Evolutionary conservation across 2,113 vertebrate genomes (phyloP).

Genomic region (Triplophysa rosa): DNA sequence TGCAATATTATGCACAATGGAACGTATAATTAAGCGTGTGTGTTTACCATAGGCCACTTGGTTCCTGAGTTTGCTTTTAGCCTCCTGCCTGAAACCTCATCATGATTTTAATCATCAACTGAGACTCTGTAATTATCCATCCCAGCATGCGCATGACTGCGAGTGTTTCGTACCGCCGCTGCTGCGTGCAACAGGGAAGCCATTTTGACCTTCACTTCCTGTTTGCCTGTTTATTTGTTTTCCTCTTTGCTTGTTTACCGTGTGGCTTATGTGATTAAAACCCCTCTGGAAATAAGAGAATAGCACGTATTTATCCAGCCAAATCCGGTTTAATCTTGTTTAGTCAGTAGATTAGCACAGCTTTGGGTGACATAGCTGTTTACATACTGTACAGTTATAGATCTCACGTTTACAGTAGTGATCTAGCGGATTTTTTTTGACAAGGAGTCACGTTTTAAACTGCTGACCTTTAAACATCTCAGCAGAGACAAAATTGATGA

Average conservation of each 20-base stretch:
- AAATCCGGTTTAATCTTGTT: slow-evolving; percentile 40
- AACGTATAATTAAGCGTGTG: neutral
- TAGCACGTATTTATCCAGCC: slow-evolving; percentile 26
- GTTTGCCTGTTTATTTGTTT: slow-evolving; percentile 35
- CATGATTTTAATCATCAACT: slow-evolving; percentile 27
- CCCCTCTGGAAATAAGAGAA: slow-evolving; percentile 40
- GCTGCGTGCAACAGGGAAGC: neutral
- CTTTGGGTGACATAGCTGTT: neutral
- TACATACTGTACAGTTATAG: neutral
- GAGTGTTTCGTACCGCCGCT: neutral
- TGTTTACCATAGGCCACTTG: neutral
- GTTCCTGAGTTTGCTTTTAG: neutral
- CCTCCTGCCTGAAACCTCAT: slow-evolving; percentile 31
- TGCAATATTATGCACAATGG: neutral
- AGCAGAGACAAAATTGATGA: no score
- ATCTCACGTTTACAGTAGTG: neutral
- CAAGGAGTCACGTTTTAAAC: neutral
- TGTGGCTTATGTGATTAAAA: slow-evolving; percentile 41
- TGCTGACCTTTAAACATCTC: no score
- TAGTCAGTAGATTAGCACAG: slow-evolving; percentile 31
- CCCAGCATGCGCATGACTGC: slow-evolving; percentile 19
- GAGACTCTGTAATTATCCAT: slow-evolving; percentile 37
- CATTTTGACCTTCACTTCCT: slow-evolving; percentile 39
- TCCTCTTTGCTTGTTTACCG: slow-evolving; percentile 18
- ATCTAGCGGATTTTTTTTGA: neutral